Percentiles rank a stretch among this genome's conserved stretches.
Evolutionary conservation across 2,113 vertebrate genomes (phyloP).

Genomic region (Callorhinus ursinus): DNA sequence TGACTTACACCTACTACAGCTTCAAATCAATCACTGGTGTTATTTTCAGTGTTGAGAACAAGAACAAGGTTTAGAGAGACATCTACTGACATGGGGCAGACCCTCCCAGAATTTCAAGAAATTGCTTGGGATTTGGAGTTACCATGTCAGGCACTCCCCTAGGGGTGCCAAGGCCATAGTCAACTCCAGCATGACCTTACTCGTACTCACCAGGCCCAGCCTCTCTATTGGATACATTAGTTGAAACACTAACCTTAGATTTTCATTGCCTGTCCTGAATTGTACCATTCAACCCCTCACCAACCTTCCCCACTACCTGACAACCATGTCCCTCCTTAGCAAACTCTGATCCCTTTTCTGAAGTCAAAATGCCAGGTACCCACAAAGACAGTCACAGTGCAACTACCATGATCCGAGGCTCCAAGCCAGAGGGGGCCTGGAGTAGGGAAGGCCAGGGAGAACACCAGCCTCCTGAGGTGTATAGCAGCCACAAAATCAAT

Average conservation of each 20-base stretch:
- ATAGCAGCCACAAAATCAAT: background rate
- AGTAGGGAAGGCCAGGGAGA: rapidly evolving
- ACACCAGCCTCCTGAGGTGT: too few species aligned
- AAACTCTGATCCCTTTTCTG: background rate
- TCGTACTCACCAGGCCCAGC: background rate
- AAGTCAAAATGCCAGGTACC: background rate
- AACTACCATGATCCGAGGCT: background rate
- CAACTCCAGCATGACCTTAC: background rate
- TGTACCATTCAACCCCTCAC: background rate
- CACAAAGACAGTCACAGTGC: background rate
- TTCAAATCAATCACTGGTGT: background rate
- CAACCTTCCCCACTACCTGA: background rate
- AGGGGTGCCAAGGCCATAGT: background rate
- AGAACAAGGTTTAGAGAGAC: background rate
- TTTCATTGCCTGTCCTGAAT: background rate
- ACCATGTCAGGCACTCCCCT: too few species aligned
- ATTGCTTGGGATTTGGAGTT: background rate
- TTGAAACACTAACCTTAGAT: background rate
- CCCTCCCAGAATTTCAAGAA: background rate
- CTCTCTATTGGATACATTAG: background rate
- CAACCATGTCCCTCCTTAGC: background rate
- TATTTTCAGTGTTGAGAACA: background rate
- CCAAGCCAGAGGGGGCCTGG: background rate
- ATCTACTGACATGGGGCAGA: background rate
- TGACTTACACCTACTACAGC: background rate